Evolutionary conservation across 2,888 invertebrate species (phyloP).

Genomic region (Drosophila fungiperda): DNA sequence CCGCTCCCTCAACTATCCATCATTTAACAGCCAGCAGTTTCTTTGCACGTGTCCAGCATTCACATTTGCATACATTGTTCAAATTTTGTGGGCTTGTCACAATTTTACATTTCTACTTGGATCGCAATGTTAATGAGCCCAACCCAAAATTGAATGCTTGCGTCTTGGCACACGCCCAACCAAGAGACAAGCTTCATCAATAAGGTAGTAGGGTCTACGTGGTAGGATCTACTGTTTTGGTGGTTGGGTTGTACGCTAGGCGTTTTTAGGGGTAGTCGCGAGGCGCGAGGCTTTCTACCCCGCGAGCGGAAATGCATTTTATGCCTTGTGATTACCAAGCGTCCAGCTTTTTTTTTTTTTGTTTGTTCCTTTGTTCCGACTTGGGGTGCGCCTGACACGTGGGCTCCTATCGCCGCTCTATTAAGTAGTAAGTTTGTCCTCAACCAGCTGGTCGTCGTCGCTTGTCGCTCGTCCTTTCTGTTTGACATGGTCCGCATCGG

Average conservation of each 20-base stretch:
- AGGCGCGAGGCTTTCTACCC: conserved; percentile 44
- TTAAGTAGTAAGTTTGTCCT: conserved; percentile 23
- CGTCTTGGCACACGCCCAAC: conserved; percentile 66
- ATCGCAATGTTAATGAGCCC: conserved; percentile 51
- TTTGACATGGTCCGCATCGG: conserved; percentile 46
- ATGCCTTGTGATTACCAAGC: conserved; percentile 64
- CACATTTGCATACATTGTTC: conserved; percentile 53
- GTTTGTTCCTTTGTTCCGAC: background rate
- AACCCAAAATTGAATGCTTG: conserved; percentile 26
- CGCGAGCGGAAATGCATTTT: conserved; percentile 76
- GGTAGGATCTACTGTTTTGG: conserved; percentile 1
- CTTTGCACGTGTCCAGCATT: conserved; percentile 68
- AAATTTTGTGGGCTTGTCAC: conserved; percentile 60
- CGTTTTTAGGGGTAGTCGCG: conserved; percentile 44
- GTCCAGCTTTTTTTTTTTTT: conserved; percentile 56
- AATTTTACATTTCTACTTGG: conserved; percentile 41
- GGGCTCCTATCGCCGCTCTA: conserved; percentile 31
- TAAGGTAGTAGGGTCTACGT: conserved; percentile 1
- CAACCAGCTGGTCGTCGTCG: conserved; percentile 5
- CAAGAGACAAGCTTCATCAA: conserved; percentile 30
- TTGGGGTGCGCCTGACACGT: conserved; percentile 72
- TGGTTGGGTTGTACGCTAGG: conserved; percentile 6
- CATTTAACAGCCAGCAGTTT: conserved; percentile 6
- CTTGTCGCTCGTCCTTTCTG: conserved; percentile 15
- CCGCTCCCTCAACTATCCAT: conserved; percentile 9